Evolutionary conservation across 2,888 invertebrate genomes (phyloP).

Genomic region (Aromia moschata): DNA sequence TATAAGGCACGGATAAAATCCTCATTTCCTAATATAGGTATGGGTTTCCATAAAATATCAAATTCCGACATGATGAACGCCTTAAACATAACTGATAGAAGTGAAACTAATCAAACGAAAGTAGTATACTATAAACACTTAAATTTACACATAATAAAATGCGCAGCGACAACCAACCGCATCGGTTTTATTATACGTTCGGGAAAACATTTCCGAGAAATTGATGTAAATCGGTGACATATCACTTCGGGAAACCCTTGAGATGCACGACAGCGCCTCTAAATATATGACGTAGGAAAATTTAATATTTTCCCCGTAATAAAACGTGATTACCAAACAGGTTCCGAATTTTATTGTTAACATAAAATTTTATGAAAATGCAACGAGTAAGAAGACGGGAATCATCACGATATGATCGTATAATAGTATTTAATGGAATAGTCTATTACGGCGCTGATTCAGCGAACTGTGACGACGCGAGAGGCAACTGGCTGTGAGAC

Average conservation of each 20-base stretch:
- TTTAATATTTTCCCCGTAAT: background rate
- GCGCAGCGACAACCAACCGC: background rate
- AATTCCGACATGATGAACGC: too few relatives aligned
- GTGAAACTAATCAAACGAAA: too few relatives aligned
- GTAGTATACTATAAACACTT: background rate
- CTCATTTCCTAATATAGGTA: too few relatives aligned
- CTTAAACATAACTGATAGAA: too few relatives aligned
- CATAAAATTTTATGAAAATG: constrained; percentile 21
- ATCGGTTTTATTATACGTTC: too few relatives aligned
- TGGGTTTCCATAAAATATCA: too few relatives aligned
- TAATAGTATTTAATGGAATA: background rate
- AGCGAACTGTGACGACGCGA: background rate
- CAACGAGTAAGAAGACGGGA: background rate
- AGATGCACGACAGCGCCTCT: background rate
- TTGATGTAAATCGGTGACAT: constrained; percentile 6
- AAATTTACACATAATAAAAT: constrained; percentile 6
- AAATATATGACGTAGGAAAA: background rate
- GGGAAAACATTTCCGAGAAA: background rate
- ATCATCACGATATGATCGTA: background rate
- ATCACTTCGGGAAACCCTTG: background rate
- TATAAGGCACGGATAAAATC: too few relatives aligned
- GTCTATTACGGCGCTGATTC: background rate
- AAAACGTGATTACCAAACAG: constrained; percentile 13
- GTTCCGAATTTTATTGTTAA: constrained; percentile 15
- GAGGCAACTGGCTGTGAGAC: background rate